Conservation (phyloP, 2,888 invertebrate species). For the Dasypogon diadema region DNA sequence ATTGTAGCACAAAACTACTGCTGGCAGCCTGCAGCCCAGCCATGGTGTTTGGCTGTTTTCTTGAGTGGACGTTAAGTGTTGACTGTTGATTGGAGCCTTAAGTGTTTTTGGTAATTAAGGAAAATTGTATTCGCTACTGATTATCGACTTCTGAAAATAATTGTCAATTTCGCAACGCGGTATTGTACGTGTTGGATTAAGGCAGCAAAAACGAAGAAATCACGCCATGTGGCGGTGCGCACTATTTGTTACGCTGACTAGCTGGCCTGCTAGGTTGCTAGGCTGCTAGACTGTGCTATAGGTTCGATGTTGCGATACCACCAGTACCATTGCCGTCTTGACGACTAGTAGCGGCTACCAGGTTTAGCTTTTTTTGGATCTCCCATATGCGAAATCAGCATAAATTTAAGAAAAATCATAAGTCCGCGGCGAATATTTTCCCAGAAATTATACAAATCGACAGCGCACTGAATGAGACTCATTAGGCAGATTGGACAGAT, state of each 20-base stretch:
- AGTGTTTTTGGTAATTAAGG: conserved; percentile 51
- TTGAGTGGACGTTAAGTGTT: conserved; percentile 25
- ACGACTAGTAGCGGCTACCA: neutral
- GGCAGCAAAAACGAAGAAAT: conserved; percentile 6
- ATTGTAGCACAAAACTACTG: conserved; percentile 38
- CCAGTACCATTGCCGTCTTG: neutral
- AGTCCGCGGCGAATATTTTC: conserved; percentile 13
- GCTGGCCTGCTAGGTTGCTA: neutral
- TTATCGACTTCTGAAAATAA: conserved; percentile 50
- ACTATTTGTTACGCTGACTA: conserved; percentile 8
- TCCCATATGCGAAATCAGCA: conserved; percentile 22
- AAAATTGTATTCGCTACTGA: conserved; percentile 47
- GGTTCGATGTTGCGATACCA: conserved; percentile 33
- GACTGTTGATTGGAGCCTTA: conserved; percentile 44
- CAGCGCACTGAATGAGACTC: conserved; percentile 25
- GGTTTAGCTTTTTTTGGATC: conserved; percentile 8
- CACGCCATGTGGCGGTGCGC: neutral
- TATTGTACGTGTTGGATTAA: conserved; percentile 34
- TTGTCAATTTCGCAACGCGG: conserved; percentile 47
- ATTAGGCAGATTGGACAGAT: conserved; percentile 25
- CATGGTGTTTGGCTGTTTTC: conserved; percentile 13
- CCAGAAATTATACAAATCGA: conserved; percentile 37
- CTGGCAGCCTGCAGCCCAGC: neutral
- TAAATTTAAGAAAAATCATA: conserved; percentile 42
- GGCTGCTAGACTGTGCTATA: too few species aligned